A percentile compares a stretch with the other conserved stretches of the same genome.
phyloP scores from a whole-genome alignment of 2,888 invertebrate genomes.

The Aphrophora alni region DNA sequence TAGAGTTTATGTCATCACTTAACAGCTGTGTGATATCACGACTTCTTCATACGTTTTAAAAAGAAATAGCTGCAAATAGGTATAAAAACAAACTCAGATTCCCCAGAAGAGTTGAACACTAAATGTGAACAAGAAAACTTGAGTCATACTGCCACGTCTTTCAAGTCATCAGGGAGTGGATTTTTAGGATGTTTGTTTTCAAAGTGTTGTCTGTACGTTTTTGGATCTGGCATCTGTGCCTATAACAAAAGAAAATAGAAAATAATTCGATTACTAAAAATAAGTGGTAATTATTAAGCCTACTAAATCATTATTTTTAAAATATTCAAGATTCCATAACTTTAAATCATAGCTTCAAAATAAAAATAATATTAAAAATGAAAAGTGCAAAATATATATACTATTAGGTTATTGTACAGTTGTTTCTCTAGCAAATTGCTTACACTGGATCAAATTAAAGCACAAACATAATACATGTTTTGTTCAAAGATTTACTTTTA shows the following conservation, averaged over 20 bases:
- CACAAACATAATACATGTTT: too few species aligned
- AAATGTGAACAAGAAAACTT: not conserved
- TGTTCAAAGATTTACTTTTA: too few species aligned
- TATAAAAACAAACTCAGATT: conserved; percentile 1
- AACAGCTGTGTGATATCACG: not conserved
- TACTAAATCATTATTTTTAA: too few species aligned
- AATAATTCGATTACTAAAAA: too few species aligned
- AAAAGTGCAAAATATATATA: too few species aligned
- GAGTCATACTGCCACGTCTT: conserved; percentile 65
- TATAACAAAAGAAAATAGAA: conserved; percentile 58
- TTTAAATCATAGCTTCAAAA: too few species aligned
- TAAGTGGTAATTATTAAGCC: too few species aligned
- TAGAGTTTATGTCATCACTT: not conserved
- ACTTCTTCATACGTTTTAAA: not conserved
- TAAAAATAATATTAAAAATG: too few species aligned
- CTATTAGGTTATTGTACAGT: too few species aligned
- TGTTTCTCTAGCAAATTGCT: too few species aligned
- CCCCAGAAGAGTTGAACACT: not conserved
- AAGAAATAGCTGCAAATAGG: not conserved
- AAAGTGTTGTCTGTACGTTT: conserved; percentile 99
- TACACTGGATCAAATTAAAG: too few species aligned
- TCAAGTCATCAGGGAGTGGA: conserved; percentile 85
- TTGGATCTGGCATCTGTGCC: conserved; percentile 99
- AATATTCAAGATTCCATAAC: too few species aligned
- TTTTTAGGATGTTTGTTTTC: conserved; percentile 99